Evolutionary conservation across 2,797 vertebrate genomes (phyloP).

Genomic region (Esox masquinongy): DNA sequence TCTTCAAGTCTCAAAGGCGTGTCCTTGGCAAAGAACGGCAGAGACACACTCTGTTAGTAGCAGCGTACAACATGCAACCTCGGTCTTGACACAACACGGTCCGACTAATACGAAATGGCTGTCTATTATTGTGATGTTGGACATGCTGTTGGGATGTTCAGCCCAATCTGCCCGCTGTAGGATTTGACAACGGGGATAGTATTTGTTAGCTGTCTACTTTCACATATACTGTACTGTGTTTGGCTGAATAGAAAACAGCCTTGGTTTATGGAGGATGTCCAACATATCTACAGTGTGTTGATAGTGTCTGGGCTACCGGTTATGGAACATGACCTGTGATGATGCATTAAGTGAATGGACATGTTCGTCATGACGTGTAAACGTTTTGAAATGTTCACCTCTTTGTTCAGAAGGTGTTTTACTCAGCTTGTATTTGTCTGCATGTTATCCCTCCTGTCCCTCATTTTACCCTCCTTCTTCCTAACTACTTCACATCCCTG

Average conservation of each 20-base stretch:
- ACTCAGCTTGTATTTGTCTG: background rate
- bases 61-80: background rate
- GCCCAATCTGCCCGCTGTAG: background rate
- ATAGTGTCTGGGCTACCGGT: too few species aligned
- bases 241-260: background rate
- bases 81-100: background rate
- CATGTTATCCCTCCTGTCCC: background rate
- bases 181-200: background rate
- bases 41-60: background rate
- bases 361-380: background rate
- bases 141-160: background rate
- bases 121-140: background rate
- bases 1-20: background rate
- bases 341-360: background rate
- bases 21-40: background rate
- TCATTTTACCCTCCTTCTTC: background rate
- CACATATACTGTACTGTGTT: background rate
- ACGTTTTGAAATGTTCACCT: background rate
- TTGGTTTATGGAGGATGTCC: background rate
- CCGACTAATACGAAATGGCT: background rate
- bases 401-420: background rate
- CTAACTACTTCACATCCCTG: slow-evolving; percentile 7
- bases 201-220: background rate
- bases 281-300: background rate
- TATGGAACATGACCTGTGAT: too few species aligned